Evolutionary conservation across 2,888 invertebrate species (phyloP).

Genomic region (Melipona beecheii): DNA sequence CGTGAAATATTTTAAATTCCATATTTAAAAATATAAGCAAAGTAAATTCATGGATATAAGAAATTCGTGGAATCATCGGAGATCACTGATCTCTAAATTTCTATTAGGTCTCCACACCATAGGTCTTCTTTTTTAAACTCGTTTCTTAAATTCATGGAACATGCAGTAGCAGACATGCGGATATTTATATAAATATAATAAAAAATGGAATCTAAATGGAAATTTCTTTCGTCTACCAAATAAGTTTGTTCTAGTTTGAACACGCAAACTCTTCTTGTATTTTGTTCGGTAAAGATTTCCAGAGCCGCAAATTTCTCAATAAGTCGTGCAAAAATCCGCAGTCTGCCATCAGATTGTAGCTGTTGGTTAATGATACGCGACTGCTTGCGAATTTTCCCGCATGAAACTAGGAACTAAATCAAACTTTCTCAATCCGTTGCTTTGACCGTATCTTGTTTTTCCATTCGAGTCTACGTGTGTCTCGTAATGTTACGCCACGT

Average conservation of each 20-base stretch:
- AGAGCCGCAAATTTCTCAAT: no score
- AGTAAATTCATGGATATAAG: no score
- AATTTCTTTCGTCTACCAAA: no score
- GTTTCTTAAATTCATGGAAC: constrained; percentile 19
- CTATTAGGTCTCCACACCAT: background rate
- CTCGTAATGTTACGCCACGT: background rate
- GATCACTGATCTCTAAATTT: constrained; percentile 17
- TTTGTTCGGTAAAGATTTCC: no score
- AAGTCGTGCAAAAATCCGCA: no score
- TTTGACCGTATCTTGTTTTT: constrained; percentile 24
- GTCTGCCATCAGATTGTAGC: constrained; percentile 6
- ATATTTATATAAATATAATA: no score
- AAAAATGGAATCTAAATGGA: no score
- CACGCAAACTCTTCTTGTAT: no score
- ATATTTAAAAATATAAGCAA: no score
- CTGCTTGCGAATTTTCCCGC: constrained; percentile 45
- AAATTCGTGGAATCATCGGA: background rate
- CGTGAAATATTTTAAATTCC: no score
- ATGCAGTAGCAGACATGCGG: background rate
- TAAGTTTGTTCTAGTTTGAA: no score
- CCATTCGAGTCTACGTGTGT: background rate
- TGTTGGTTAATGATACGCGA: constrained; percentile 3
- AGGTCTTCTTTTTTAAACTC: background rate
- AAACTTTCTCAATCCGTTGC: constrained; percentile 50
- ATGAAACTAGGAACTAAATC: constrained; percentile 50